Percentiles rank a stretch among this genome's conserved stretches.
These are phyloP conservation scores for Agriopis aurantiaria DNA, from an alignment of 2,888 invertebrate genomes.

Conservation along the genomic window DNA sequence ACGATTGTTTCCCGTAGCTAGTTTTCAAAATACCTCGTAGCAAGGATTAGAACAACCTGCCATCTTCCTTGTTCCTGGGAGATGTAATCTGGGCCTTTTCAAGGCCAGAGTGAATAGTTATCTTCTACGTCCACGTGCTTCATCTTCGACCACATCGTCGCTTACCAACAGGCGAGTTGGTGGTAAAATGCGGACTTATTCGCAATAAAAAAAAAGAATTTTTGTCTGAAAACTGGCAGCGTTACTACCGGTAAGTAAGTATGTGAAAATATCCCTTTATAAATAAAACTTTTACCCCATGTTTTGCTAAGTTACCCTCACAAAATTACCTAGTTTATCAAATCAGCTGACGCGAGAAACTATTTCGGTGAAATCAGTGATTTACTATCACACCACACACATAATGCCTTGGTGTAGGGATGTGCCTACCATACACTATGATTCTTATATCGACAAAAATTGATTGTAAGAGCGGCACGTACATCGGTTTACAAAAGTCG, in stretches of 20 bases:
- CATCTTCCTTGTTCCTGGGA: no score
- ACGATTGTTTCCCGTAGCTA: no score
- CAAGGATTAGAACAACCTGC: no score
- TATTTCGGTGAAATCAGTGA: constrained; percentile 37
- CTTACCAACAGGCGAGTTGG: no score
- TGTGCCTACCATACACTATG: not conserved
- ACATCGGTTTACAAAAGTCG: no score
- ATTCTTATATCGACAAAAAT: not conserved
- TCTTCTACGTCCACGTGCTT: no score
- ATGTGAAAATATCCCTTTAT: not conserved
- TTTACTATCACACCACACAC: constrained; percentile 37
- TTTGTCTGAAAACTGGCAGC: not conserved
- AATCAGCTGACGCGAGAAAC: constrained; percentile 36
- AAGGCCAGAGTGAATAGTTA: no score
- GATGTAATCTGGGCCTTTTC: no score
- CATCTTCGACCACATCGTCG: no score
- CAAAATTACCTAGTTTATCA: constrained; percentile 37
- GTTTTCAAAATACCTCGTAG: not conserved
- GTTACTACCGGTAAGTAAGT: not conserved
- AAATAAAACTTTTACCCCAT: constrained; percentile 29
- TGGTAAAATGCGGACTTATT: no score
- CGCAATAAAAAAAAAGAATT: no score
- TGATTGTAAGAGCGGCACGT: not conserved
- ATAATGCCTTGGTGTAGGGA: constrained; percentile 30
- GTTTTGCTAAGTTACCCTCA: constrained; percentile 30